Conservation (phyloP, 2,113 vertebrate species). For the Neogobius melanostomus region DNA sequence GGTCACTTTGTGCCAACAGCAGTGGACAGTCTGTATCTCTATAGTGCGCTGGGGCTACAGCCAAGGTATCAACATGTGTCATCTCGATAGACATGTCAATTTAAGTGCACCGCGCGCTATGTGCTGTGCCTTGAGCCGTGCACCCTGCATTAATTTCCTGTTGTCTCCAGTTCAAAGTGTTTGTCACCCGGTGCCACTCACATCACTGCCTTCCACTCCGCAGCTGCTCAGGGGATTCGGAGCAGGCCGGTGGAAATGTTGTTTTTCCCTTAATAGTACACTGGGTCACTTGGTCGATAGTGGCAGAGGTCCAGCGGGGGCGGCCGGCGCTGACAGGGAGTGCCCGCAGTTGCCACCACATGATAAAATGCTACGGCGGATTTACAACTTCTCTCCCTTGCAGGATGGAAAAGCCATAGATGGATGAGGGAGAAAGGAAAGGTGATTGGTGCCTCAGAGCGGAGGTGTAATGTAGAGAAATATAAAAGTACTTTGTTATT, state of each 20-base stretch:
- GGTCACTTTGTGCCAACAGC: constrained; percentile 49
- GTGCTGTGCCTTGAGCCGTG: constrained; percentile 59
- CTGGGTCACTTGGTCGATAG: constrained; percentile 70
- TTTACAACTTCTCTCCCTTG: constrained; percentile 18
- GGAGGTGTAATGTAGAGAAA: not conserved
- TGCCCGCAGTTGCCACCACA: constrained; percentile 35
- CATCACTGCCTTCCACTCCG: constrained; percentile 43
- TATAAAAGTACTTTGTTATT: not conserved
- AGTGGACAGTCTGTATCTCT: constrained; percentile 50
- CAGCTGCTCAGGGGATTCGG: constrained; percentile 48
- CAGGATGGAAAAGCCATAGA: constrained; percentile 15
- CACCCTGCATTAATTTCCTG: constrained; percentile 74
- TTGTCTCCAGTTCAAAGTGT: constrained; percentile 73
- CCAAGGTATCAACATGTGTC: constrained; percentile 66
- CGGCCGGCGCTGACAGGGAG: constrained; percentile 48
- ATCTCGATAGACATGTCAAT: constrained; percentile 71
- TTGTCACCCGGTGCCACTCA: constrained; percentile 74
- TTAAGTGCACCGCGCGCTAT: constrained; percentile 55
- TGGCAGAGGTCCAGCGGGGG: constrained; percentile 59
- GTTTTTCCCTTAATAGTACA: constrained; percentile 68
- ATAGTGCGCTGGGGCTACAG: constrained; percentile 45
- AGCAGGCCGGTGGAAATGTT: constrained; percentile 55
- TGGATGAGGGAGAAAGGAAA: constrained; percentile 27
- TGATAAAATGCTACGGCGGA: constrained; percentile 58
- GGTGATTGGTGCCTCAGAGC: constrained; percentile 17